phyloP scores from a whole-genome alignment of 2,888 invertebrate genomes.

The Schizaphis graminum region DNA sequence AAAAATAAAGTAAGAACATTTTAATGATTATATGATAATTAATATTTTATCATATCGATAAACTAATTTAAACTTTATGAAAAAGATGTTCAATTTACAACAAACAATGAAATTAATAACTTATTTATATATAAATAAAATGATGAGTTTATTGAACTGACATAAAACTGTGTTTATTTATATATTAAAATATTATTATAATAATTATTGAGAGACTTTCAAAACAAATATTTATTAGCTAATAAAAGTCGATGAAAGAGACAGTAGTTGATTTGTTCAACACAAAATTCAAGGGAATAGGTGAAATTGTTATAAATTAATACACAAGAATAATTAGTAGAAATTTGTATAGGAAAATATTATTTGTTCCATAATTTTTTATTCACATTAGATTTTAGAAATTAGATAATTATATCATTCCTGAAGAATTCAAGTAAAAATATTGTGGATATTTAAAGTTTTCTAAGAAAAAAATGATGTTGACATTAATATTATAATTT shows the following conservation, averaged over 20 bases:
- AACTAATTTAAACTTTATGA: neutral
- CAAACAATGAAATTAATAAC: neutral
- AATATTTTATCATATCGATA: neutral
- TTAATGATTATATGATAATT: neutral
- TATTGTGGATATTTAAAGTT: neutral
- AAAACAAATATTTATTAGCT: neutral
- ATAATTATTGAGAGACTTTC: neutral
- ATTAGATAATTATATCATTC: neutral
- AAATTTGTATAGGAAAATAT: neutral
- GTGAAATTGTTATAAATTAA: neutral
- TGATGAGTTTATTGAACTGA: neutral
- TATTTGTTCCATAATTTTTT: neutral
- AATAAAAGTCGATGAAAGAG: neutral
- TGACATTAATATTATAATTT: slow-evolving; percentile 5
- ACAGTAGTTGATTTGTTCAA: neutral
- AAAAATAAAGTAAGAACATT: neutral
- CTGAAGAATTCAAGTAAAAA: neutral
- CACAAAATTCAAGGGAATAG: neutral
- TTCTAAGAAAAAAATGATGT: neutral
- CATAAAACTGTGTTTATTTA: neutral
- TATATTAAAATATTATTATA: neutral
- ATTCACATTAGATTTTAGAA: neutral
- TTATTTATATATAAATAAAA: neutral
- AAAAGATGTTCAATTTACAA: neutral
- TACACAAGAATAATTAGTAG: neutral